Percentiles rank a stretch among this genome's conserved stretches.
Evolutionary conservation across 2,888 invertebrate species (phyloP).

Genomic region (Lithophane ornitopus): DNA sequence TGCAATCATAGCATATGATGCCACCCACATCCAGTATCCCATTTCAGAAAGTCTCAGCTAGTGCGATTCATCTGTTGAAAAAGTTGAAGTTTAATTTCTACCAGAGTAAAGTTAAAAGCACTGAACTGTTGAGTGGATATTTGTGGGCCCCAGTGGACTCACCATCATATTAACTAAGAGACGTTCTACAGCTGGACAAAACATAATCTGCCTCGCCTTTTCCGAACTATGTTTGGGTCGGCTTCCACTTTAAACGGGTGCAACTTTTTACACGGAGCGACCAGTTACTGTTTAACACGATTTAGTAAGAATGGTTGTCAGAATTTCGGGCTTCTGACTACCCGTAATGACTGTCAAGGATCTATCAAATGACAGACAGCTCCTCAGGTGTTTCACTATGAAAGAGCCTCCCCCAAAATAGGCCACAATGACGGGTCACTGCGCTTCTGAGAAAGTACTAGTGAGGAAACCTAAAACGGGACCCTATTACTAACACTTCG

Average conservation of each 20-base stretch:
- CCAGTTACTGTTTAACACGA: background rate
- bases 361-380: background rate
- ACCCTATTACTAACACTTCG: no score
- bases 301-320: background rate
- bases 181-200: no score
- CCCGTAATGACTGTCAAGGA: background rate
- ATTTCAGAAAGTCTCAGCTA: background rate
- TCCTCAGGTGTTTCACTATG: background rate
- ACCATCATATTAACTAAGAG: no score
- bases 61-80: constrained; percentile 1
- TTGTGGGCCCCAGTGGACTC: no score
- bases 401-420: no score
- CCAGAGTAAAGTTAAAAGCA: no score
- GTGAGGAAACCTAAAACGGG: no score
- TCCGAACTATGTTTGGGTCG: background rate
- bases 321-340: background rate
- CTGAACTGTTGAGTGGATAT: background rate
- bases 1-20: constrained; percentile 38
- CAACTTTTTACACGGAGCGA: background rate
- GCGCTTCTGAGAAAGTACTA: no score
- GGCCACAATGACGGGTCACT: no score
- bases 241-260: background rate
- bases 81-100: background rate
- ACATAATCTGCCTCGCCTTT: background rate
- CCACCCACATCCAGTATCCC: constrained; percentile 61